Evolutionary conservation across 2,888 invertebrate species (phyloP), one percentile per base, ranked within the genome.

Genomic region (Lepidocyrtoides sp.): DNA sequence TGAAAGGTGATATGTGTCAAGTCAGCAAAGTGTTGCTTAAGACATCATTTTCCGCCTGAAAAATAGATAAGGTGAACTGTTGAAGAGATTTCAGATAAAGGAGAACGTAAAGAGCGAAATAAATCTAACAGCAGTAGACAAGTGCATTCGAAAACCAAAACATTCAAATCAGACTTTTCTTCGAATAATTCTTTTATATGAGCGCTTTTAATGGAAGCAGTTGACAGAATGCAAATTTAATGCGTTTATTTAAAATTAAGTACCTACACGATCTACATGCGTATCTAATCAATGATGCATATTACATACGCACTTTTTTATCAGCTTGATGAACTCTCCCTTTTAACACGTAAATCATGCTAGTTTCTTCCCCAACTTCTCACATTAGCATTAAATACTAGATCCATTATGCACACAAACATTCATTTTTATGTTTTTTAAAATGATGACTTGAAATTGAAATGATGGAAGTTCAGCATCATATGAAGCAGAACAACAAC

Each of bases 151-250:
- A 41, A 41, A n/a, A 4, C 10, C 7, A 32, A 7, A 36, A 36
- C 17, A 14, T 8, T 36, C 29, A 29, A 32, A 17, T 54, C 17
- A 29, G 51, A 32, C 51, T 54, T 79, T 79, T 79, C 77, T 5
- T 79, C 54, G 20, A 66, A n/a, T 66, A 20, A 12, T 75, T 23
- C 29, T 69, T 36, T 54, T 79, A n/a, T 32, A 54, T 17, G 32
- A 79, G 26, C 32, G n/a, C 32, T 54, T 51, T 29, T 79, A 79
- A 79, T 79, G 32, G 54, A 79, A 54, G 54, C 54, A 79, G 29
- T 57, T 86, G 86, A 60, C 75, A 85, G 60, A 44, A 77, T 75
- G 86, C 85, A 72, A 85, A 85, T 69, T 60, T 63, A 69, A 85
- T 72, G 54, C 72, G 20, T 54, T 12, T 72, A 29, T 57, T 72